Conservation (phyloP, 2,113 vertebrate genomes). For the Ictidomys tridecemlineatus region DNA sequence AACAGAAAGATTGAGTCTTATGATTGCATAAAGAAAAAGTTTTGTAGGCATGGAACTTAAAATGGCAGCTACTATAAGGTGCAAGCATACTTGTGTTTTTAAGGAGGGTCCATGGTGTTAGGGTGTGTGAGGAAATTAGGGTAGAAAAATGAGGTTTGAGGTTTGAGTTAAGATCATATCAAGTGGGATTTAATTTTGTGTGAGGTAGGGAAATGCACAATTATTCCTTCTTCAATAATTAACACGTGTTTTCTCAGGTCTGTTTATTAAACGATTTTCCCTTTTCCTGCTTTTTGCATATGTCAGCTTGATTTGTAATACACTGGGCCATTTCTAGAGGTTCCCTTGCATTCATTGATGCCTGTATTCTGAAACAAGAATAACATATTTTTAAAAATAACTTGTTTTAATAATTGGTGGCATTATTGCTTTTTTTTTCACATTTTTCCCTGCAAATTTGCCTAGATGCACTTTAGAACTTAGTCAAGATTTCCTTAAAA, state of each 20-base stretch:
- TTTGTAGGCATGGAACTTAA: background rate
- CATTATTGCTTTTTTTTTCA: background rate
- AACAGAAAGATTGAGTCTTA: background rate
- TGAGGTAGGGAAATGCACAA: background rate
- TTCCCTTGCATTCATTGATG: background rate
- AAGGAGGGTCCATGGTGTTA: no score
- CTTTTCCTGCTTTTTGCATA: background rate
- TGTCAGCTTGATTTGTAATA: no score
- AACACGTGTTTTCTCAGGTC: background rate
- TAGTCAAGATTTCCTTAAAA: background rate
- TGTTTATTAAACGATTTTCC: background rate
- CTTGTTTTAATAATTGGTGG: background rate
- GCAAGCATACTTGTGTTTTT: background rate
- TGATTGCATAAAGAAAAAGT: background rate
- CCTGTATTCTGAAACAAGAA: background rate
- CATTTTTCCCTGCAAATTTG: background rate
- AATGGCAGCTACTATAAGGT: background rate
- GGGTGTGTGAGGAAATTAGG: background rate
- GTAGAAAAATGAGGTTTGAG: background rate
- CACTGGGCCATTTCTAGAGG: no score
- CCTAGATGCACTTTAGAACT: background rate
- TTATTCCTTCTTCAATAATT: background rate
- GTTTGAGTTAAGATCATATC: background rate
- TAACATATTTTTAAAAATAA: background rate
- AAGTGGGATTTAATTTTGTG: background rate